phyloP scores from a whole-genome alignment of 1,140 invertebrate genomes.

The Plectrocnemia conspersa region DNA sequence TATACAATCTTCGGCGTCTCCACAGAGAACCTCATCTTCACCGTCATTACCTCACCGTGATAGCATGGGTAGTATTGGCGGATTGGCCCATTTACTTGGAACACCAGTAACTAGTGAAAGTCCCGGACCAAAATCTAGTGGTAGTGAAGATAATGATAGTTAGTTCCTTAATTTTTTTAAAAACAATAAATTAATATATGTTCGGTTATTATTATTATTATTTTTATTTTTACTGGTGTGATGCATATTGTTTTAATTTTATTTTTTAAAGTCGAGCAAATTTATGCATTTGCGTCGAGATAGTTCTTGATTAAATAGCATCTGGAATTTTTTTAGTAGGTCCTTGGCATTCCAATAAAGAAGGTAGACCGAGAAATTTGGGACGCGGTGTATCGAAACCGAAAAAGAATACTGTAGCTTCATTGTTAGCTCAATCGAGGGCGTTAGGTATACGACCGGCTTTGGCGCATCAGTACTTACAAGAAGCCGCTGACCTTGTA shows the following conservation, averaged over 20 bases:
- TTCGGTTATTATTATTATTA: neutral
- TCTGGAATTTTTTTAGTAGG: constrained; percentile 39
- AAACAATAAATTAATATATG: neutral
- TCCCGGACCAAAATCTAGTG: constrained; percentile 57
- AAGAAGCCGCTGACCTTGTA: constrained; percentile 46
- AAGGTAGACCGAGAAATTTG: constrained; percentile 73
- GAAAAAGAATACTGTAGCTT: constrained; percentile 88
- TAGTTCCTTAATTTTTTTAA: constrained; percentile 35
- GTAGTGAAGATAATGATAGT: constrained; percentile 64
- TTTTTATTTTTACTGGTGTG: neutral
- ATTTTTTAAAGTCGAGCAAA: too few species aligned
- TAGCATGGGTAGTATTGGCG: neutral
- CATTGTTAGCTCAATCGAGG: constrained; percentile 75
- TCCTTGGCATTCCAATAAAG: constrained; percentile 53
- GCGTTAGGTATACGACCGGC: constrained; percentile 64
- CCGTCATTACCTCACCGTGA: constrained; percentile 39
- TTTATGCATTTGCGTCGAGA: too few species aligned
- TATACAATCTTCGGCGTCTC: constrained; percentile 40
- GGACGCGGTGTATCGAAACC: constrained; percentile 80
- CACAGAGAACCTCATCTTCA: constrained; percentile 32
- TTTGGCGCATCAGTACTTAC: constrained; percentile 51
- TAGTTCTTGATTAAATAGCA: constrained; percentile 1
- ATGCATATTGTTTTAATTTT: neutral
- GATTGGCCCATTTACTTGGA: constrained; percentile 16
- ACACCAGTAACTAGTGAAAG: constrained; percentile 24